Conservation (phyloP, 2,888 invertebrate genomes). For the Gastracanthus pulcherrimus region DNA sequence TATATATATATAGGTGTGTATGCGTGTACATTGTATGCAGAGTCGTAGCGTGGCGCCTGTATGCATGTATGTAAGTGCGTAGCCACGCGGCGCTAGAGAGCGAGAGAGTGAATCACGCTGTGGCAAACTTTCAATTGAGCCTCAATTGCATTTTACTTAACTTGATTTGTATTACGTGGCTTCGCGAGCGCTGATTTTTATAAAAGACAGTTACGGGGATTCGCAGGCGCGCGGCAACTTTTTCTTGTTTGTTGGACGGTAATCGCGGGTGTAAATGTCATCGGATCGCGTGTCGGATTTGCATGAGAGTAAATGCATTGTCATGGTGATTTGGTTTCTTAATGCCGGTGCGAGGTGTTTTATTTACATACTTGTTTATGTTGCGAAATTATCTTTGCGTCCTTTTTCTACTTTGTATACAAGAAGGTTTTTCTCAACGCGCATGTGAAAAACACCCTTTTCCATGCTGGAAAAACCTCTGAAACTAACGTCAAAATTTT, state of each 20-base stretch:
- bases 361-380: too few relatives aligned
- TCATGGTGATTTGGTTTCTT: background rate
- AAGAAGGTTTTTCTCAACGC: too few relatives aligned
- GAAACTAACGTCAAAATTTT: too few relatives aligned
- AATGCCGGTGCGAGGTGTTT: too few relatives aligned
- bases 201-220: slow-evolving; percentile 26
- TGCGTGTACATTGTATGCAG: too few relatives aligned
- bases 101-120: slow-evolving; percentile 45
- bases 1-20: background rate
- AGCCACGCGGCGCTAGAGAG: background rate
- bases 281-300: too few relatives aligned
- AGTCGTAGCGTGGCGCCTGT: background rate
- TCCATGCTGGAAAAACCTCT: too few relatives aligned
- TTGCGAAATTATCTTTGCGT: too few relatives aligned
- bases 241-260: background rate
- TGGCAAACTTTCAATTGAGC: slow-evolving; percentile 54
- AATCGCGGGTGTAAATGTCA: background rate
- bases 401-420: too few relatives aligned
- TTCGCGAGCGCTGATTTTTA: slow-evolving; percentile 19
- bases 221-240: background rate
- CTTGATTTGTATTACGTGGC: slow-evolving; percentile 46
- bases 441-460: too few relatives aligned
- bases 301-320: background rate
- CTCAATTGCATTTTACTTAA: slow-evolving; percentile 48
- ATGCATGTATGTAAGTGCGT: background rate